Evolutionary conservation across 2,888 invertebrate genomes (phyloP).

Genomic region (Malacosoma neustria): DNA sequence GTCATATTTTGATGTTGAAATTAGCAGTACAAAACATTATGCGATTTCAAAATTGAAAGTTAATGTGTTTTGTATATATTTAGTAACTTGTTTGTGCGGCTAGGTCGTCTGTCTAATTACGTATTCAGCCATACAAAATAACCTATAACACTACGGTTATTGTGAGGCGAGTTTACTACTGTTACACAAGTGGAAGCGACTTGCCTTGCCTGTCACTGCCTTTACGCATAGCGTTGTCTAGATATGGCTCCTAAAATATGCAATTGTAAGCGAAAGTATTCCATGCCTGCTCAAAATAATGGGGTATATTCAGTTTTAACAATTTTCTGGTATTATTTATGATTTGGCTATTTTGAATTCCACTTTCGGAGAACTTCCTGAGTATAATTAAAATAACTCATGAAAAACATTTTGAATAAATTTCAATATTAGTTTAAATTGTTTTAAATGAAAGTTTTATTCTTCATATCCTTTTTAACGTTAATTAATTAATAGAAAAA

Average conservation of each 20-base stretch:
- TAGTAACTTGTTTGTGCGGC: slow-evolving; percentile 4
- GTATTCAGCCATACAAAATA: slow-evolving; percentile 47
- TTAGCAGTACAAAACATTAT: slow-evolving; percentile 14
- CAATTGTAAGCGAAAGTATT: neutral
- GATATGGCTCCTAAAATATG: slow-evolving; percentile 14
- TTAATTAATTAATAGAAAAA: too few relatives aligned
- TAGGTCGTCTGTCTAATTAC: slow-evolving; percentile 33
- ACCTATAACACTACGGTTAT: slow-evolving; percentile 53
- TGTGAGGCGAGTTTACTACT: slow-evolving; percentile 47
- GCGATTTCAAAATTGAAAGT: slow-evolving; percentile 6
- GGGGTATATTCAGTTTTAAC: too few relatives aligned
- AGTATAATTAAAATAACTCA: too few relatives aligned
- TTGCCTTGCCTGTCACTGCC: slow-evolving; percentile 30
- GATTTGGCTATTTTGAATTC: too few relatives aligned
- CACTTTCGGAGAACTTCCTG: too few relatives aligned
- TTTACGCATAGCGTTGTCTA: slow-evolving; percentile 11
- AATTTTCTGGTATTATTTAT: too few relatives aligned
- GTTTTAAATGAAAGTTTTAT: too few relatives aligned
- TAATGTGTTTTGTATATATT: slow-evolving; percentile 6
- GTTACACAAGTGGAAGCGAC: slow-evolving; percentile 51
- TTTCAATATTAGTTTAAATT: too few relatives aligned
- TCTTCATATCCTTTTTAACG: too few relatives aligned
- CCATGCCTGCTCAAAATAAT: too few relatives aligned
- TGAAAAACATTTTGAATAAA: too few relatives aligned
- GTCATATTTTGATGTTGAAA: too few relatives aligned